Percentiles rank a stretch among this genome's conserved stretches.
Evolutionary conservation across 2,797 vertebrate species (phyloP).

Genomic region (Oceanodroma leucorhoa): DNA sequence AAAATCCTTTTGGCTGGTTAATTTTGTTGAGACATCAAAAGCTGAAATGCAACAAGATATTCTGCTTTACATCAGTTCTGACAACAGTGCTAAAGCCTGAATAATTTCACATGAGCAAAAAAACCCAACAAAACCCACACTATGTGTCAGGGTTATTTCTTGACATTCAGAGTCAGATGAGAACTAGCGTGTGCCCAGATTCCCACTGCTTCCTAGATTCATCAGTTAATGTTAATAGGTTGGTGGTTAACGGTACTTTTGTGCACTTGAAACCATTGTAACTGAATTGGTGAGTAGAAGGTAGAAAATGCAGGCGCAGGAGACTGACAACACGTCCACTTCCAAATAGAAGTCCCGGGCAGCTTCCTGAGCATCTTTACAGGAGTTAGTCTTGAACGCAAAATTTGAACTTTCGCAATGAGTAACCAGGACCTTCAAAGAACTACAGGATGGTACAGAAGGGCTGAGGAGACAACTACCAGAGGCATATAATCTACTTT

Average conservation of each 20-base stretch:
- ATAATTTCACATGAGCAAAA: neutral
- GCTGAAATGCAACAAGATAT: neutral
- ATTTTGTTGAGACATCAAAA: slow-evolving; percentile 14
- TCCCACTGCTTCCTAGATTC: neutral
- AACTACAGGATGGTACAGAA: neutral
- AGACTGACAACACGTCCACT: neutral
- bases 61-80: neutral
- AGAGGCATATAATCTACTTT: neutral
- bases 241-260: neutral
- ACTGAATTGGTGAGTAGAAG: neutral
- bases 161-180: neutral
- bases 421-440: neutral
- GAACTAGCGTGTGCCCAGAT: neutral
- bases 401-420: neutral
- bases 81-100: slow-evolving; percentile 5
- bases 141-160: neutral
- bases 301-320: neutral
- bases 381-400: neutral
- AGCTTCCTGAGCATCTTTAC: neutral
- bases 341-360: neutral
- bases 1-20: neutral
- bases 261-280: neutral
- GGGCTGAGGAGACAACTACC: neutral
- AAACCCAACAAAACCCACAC: neutral
- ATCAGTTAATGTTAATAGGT: neutral